Evolutionary conservation across 2,113 vertebrate genomes (phyloP).

Genomic region (Murina feae): DNA sequence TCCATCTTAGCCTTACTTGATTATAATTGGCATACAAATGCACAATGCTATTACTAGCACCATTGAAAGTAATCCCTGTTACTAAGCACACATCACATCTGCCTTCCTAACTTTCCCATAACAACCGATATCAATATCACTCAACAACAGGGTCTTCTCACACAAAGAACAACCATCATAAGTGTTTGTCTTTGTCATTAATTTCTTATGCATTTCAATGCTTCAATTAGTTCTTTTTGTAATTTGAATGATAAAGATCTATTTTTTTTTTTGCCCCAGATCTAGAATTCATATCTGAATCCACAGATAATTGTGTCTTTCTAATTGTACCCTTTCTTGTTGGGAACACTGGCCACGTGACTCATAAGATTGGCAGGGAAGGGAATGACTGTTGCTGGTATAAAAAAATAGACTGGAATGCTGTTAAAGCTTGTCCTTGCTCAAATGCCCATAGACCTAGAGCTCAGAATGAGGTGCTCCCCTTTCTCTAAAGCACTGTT

Average conservation of each 20-base stretch:
- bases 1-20: not conserved
- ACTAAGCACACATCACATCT: not conserved
- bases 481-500: not conserved
- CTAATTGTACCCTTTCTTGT: not conserved
- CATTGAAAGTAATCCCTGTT: not conserved
- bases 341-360: not conserved
- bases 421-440: not conserved
- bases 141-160: not conserved
- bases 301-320: not conserved
- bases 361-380: not conserved
- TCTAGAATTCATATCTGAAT: conserved; percentile 34
- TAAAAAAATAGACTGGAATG: not conserved
- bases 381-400: not conserved
- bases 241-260: conserved; percentile 38
- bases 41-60: conserved; percentile 38
- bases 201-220: conserved; percentile 32
- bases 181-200: conserved; percentile 4
- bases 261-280: conserved; percentile 20
- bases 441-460: not conserved
- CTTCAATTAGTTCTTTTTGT: conserved; percentile 22
- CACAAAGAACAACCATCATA: not conserved
- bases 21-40: not conserved
- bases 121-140: conserved; percentile 8
- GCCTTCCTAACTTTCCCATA: not conserved
- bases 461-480: not conserved